Percentiles rank a stretch among this genome's conserved stretches.
Evolutionary conservation across 2,113 vertebrate species (phyloP).

Genomic region (Oreochromis niloticus): DNA sequence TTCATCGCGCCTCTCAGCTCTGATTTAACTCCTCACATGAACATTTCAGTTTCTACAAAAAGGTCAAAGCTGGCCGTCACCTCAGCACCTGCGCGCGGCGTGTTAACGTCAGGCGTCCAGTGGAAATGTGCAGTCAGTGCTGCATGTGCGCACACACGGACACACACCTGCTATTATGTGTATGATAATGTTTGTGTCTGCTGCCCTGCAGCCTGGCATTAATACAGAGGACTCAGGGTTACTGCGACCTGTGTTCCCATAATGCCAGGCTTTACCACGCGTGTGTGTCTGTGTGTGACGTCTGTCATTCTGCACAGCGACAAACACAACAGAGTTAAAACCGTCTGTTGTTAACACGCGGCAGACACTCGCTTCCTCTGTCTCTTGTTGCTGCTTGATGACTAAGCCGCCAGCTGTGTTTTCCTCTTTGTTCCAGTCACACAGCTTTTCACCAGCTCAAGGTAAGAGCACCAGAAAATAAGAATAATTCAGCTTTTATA

Average conservation of each 20-base stretch:
- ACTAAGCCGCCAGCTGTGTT: neutral
- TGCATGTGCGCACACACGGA: neutral
- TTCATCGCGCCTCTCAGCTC: neutral
- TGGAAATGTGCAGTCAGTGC: neutral
- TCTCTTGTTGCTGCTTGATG: neutral
- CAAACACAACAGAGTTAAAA: neutral
- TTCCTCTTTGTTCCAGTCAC: constrained; percentile 10
- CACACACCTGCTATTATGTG: constrained; percentile 39
- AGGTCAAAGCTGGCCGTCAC: accelerated
- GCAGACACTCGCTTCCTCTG: neutral
- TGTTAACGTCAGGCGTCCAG: neutral
- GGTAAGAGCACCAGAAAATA: neutral
- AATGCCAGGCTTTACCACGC: constrained; percentile 24
- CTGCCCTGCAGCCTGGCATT: constrained; percentile 2
- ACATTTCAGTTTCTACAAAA: neutral
- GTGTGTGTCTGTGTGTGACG: neutral
- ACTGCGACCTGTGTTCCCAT: neutral
- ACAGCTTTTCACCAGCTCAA: neutral
- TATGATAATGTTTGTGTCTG: constrained; percentile 21
- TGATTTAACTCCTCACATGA: neutral
- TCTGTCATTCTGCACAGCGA: neutral
- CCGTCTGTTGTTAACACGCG: constrained; percentile 6
- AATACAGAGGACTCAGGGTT: neutral
- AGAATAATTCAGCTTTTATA: accelerated
- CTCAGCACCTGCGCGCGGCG: neutral